Evolutionary conservation across 92 coral and sea anemone genomes (phyloP), one percentile per base, ranked within the genome.

Genomic region (Galaxea fascicularis): DNA sequence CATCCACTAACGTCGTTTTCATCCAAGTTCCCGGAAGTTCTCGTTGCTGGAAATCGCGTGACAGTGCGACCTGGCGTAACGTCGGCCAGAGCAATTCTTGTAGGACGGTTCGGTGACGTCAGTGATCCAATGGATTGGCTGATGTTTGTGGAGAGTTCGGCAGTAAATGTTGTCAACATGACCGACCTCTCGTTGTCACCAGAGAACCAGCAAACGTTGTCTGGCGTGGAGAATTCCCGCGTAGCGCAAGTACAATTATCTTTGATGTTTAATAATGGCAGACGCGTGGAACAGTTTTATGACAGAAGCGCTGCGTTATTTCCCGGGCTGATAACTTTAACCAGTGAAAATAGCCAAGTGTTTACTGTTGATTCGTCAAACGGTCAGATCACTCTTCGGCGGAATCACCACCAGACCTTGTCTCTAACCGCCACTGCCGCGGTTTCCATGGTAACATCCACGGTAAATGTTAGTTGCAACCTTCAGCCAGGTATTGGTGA

Each of bases 351-450:
- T 52, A 14, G n/a, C 46, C 74, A 58, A 14, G 78, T 88, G 8
- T 88, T 88, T 57, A 59, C 56, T 17, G 88, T 88, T 9, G 85
- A 88, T 71, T 83, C 91, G 13, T 49, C 71, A 10, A 66, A 88
- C n/a, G 91, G 91, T 35, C 83, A 60, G 63, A 54, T 88, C 26
- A 83, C 91, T 14, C 88, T 88, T 15, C 84, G 91, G 21, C 73
- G 63, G 28, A 88, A 88, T 62, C 45, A 88, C 69, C 67, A 76
- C 73, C 85, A 57, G 29, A 76, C 35, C 10, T 79, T 88, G 20
- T 75, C 80, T n/a, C 63, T 88, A 24, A 88, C 79, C 13, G 88
- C 88, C 8, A 67, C 89, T 35, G 80, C 76, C 6, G 88, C 85
- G 30, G 79, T 71, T 45, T 83, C 91, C 56, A 10, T 73, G 80